Evolutionary conservation across 2,113 vertebrate species (phyloP).

Genomic region (Phalacrocorax brasilianus): DNA sequence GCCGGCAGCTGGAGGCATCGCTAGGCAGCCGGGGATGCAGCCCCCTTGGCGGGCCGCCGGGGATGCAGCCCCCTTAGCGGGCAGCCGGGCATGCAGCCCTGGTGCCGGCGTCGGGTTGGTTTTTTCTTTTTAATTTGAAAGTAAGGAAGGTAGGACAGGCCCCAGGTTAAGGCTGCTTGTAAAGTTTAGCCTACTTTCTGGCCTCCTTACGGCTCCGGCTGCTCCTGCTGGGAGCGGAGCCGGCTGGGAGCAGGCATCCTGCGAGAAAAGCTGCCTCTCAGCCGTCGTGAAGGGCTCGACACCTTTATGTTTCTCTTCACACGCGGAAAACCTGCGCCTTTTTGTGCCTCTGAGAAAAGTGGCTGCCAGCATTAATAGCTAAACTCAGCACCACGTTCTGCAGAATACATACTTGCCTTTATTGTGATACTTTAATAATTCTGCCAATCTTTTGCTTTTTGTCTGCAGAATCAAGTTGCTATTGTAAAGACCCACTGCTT

Average conservation of each 20-base stretch:
- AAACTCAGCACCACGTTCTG: conserved; percentile 12
- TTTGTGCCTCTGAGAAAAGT: not conserved
- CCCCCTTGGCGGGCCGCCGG: not conserved
- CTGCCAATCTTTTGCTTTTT: conserved; percentile 68
- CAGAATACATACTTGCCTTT: conserved; percentile 18
- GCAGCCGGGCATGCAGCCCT: not conserved
- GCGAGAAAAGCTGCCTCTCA: not conserved
- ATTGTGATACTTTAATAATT: conserved; percentile 60
- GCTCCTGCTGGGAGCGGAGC: not conserved
- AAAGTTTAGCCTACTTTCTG: not conserved
- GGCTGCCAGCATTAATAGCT: not conserved
- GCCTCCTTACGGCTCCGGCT: not conserved
- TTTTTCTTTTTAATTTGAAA: not conserved
- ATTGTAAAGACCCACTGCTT: conserved; percentile 76
- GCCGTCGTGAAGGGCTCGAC: not conserved
- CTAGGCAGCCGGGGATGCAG: not conserved
- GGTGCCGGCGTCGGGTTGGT: no score
- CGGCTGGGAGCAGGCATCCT: not conserved
- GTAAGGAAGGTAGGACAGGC: not conserved
- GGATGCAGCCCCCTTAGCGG: not conserved
- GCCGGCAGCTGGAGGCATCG: not conserved
- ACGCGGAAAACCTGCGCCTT: not conserved
- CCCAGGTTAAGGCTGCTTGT: not conserved
- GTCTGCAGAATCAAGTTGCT: conserved; percentile 76
- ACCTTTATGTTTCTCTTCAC: not conserved